phyloP scores from a whole-genome alignment of 2,888 invertebrate genomes.

The Isoperla grammatica region DNA sequence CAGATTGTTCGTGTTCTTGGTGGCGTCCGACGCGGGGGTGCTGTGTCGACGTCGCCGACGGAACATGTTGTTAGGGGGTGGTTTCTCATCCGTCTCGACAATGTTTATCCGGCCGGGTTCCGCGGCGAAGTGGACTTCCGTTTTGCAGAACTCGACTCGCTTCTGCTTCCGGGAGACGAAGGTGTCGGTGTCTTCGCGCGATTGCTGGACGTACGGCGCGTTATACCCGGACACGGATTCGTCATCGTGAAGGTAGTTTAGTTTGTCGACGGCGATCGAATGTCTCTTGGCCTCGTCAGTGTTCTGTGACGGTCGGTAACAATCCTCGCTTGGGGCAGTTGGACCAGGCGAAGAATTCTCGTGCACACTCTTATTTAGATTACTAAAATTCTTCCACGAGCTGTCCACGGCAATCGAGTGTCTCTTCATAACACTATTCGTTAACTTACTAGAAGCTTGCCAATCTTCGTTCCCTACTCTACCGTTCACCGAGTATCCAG shows the following conservation, averaged over 20 bases:
- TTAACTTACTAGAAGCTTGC: background rate
- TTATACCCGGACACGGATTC: background rate
- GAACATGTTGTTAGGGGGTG: slow-evolving; percentile 77
- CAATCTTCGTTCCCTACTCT: background rate
- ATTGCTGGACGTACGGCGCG: slow-evolving; percentile 12
- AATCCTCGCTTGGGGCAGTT: slow-evolving; percentile 4
- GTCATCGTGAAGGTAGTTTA: slow-evolving; percentile 21
- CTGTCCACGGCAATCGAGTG: slow-evolving; percentile 3
- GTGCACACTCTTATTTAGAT: background rate
- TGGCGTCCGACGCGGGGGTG: background rate
- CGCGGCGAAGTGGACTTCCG: slow-evolving; percentile 81
- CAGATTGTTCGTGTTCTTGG: background rate
- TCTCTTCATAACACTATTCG: background rate
- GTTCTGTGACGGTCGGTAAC: background rate
- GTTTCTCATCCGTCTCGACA: slow-evolving; percentile 82
- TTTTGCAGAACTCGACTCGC: slow-evolving; percentile 82
- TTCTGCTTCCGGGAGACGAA: slow-evolving; percentile 51
- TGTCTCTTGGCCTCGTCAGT: slow-evolving; percentile 46
- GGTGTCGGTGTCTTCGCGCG: slow-evolving; percentile 34
- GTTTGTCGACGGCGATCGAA: slow-evolving; percentile 53
- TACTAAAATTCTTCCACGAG: background rate
- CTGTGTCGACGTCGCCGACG: slow-evolving; percentile 54
- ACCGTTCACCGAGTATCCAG: background rate
- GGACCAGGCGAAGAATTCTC: background rate
- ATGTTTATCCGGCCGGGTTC: slow-evolving; percentile 82